These are phyloP conservation scores for Drosophila triauraria DNA, from an alignment of 1,140 invertebrate genomes.

Conservation along the genomic window DNA sequence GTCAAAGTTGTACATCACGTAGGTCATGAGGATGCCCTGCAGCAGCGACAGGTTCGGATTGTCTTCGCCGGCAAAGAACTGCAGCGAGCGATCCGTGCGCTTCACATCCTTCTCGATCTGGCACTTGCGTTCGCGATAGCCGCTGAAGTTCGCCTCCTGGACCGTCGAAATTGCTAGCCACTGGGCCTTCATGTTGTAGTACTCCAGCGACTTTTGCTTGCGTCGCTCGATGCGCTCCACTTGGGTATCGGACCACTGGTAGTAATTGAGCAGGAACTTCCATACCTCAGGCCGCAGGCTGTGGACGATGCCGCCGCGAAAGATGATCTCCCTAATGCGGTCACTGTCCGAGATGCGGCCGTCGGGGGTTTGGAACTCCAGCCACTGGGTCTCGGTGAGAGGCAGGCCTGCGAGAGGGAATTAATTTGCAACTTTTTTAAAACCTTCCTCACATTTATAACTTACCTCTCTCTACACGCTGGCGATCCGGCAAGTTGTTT, in stretches of 20 bases:
- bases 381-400: constrained; percentile 92
- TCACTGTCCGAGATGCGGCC: constrained; percentile 91
- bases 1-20: constrained; percentile 99
- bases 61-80: constrained; percentile 96
- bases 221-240: constrained; percentile 89
- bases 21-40: constrained; percentile 98
- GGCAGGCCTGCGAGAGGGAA: constrained; percentile 84
- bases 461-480: constrained; percentile 63
- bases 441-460: not conserved
- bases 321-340: constrained; percentile 92
- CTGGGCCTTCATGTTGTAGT: constrained; percentile 98
- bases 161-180: constrained; percentile 95
- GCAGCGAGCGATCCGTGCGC: constrained; percentile 96
- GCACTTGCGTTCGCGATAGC: constrained; percentile 96
- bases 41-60: constrained; percentile 95
- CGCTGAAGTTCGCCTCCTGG: constrained; percentile 95
- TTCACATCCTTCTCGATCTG: constrained; percentile 99
- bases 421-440: not conserved
- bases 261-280: constrained; percentile 97
- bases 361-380: constrained; percentile 90
- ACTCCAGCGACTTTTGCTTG: constrained; percentile 93
- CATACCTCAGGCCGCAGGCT: constrained; percentile 94
- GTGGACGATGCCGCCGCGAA: constrained; percentile 92
- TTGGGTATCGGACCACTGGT: constrained; percentile 93
- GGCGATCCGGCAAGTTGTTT: constrained; percentile 73